A percentile compares a stretch with the other conserved stretches of the same genome.
phyloP scores from a whole-genome alignment of 2,888 invertebrate genomes.

The Unio pictorum region DNA sequence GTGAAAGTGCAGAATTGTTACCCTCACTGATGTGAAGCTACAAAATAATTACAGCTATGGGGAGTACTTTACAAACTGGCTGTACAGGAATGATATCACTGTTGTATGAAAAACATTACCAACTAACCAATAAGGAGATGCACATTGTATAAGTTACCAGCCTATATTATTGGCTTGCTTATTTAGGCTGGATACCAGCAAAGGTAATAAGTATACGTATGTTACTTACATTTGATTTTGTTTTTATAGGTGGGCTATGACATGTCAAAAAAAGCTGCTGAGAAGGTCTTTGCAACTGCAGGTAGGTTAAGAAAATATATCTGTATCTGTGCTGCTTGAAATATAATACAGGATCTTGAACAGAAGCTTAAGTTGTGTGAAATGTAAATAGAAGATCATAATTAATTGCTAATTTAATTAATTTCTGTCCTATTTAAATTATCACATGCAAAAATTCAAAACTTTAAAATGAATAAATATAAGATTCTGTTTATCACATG shows the following conservation, averaged over 20 bases:
- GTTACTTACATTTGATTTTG: neutral
- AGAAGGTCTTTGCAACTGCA: conserved; percentile 73
- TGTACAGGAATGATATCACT: too few relatives aligned
- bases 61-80: too few relatives aligned
- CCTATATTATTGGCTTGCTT: too few relatives aligned
- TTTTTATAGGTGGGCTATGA: conserved; percentile 84
- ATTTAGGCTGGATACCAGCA: too few relatives aligned
- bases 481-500: neutral
- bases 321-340: neutral
- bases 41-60: too few relatives aligned
- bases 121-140: too few relatives aligned
- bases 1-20: too few relatives aligned
- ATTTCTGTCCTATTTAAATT: neutral
- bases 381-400: too few relatives aligned
- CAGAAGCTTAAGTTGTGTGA: too few relatives aligned
- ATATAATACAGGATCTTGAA: neutral
- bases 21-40: too few relatives aligned
- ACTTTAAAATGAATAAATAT: neutral
- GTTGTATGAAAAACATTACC: too few relatives aligned
- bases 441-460: neutral
- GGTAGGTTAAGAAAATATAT: conserved; percentile 44
- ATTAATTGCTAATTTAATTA: neutral
- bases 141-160: too few relatives aligned
- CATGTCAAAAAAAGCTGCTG: conserved; percentile 86
- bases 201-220: neutral